Percentiles rank a stretch among this genome's conserved stretches.
Evolutionary conservation across 2,797 vertebrate genomes (phyloP).

Genomic region (Limnodromus scolopaceus): DNA sequence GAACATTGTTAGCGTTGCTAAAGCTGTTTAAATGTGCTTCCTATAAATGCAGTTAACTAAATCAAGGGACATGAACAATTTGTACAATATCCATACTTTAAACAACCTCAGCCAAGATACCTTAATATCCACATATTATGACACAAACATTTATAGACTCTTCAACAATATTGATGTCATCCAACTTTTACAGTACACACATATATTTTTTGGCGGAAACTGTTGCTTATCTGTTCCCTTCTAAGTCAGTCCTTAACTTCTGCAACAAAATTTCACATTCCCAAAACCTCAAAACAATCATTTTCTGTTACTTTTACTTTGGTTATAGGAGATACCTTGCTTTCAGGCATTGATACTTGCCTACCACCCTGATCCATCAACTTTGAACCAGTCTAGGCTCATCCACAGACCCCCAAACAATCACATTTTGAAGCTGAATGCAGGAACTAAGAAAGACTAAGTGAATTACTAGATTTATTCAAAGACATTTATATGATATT

Average conservation of each 20-base stretch:
- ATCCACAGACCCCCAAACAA: not conserved
- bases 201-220: slow-evolving; percentile 16
- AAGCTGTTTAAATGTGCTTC: not conserved
- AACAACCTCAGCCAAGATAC: not conserved
- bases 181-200: not conserved
- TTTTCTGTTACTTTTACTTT: not conserved
- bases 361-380: not conserved
- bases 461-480: slow-evolving; percentile 16
- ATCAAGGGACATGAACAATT: not conserved
- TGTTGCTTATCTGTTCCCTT: not conserved
- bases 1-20: slow-evolving; percentile 21
- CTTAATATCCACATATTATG: not conserved
- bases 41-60: not conserved
- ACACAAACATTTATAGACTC: not conserved
- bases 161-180: not conserved
- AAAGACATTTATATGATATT: slow-evolving; percentile 21
- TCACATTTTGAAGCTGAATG: not conserved
- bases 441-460: not conserved
- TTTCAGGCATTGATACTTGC: not conserved
- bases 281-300: not conserved
- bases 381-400: not conserved
- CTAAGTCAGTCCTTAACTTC: not conserved
- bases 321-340: not conserved
- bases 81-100: not conserved
- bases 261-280: not conserved